Evolutionary conservation across 2,888 invertebrate genomes (phyloP).

Genomic region (Ophion ellenae): DNA sequence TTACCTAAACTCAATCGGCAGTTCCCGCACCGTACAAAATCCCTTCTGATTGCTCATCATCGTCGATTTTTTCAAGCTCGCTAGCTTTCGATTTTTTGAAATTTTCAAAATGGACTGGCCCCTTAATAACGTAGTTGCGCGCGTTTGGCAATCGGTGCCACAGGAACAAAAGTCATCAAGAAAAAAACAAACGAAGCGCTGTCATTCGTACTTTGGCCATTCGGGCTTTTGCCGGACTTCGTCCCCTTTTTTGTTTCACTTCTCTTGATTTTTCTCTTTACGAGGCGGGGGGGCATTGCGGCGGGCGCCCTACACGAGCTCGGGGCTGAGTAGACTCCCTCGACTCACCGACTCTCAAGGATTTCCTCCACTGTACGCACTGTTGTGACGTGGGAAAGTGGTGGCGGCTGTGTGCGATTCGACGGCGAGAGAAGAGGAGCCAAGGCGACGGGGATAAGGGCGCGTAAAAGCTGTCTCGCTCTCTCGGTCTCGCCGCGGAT

Average conservation of each 20-base stretch:
- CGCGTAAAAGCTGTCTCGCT: conserved; percentile 78
- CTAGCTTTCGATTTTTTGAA: too few relatives aligned
- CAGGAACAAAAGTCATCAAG: background rate
- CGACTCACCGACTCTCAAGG: conserved; percentile 71
- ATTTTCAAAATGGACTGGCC: too few relatives aligned
- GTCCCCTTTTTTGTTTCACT: conserved; percentile 30
- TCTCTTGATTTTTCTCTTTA: conserved; percentile 32
- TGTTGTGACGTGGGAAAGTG: conserved; percentile 30
- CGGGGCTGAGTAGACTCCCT: conserved; percentile 69
- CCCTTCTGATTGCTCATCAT: too few relatives aligned
- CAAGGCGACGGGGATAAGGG: conserved; percentile 70
- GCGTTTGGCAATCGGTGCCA: conserved; percentile 53
- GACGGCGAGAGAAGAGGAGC: conserved; percentile 57
- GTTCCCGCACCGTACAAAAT: too few relatives aligned
- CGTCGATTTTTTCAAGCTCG: too few relatives aligned
- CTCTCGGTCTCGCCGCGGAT: conserved; percentile 78
- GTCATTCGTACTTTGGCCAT: background rate
- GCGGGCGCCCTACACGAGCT: conserved; percentile 21
- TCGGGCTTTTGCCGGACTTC: background rate
- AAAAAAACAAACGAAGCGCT: background rate
- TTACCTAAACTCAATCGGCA: too few relatives aligned
- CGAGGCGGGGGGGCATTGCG: conserved; percentile 42
- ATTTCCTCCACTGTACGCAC: conserved; percentile 64
- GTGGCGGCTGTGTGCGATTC: conserved; percentile 54
- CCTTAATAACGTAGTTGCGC: background rate